Percentiles rank a stretch among this genome's conserved stretches.
Evolutionary conservation across 2,888 invertebrate species (phyloP).

Genomic region (Nezara viridula): DNA sequence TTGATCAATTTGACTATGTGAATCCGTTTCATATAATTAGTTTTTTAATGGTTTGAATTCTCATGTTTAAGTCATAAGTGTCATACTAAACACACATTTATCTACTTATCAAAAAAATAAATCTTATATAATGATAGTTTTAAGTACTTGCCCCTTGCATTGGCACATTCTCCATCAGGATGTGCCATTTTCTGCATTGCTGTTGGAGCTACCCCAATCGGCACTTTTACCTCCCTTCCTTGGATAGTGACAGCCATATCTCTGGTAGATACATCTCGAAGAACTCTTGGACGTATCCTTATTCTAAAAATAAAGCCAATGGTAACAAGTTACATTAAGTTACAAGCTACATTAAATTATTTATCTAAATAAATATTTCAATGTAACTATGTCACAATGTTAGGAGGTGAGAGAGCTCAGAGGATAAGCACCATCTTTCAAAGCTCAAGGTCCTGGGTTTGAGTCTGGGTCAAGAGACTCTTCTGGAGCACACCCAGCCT

Average conservation of each 20-base stretch:
- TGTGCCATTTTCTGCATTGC: constrained; percentile 95
- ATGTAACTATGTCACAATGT: too few species aligned
- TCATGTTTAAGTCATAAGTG: not conserved
- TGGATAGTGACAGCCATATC: constrained; percentile 76
- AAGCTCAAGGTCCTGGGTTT: too few species aligned
- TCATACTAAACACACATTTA: not conserved
- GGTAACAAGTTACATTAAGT: not conserved
- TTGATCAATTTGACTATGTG: not conserved
- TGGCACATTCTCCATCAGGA: constrained; percentile 88
- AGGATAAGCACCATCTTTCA: too few species aligned
- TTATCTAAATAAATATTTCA: not conserved
- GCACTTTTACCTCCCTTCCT: constrained; percentile 78
- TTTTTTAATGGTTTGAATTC: not conserved
- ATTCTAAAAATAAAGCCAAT: constrained; percentile 71
- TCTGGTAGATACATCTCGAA: constrained; percentile 80
- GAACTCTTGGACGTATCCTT: constrained; percentile 82
- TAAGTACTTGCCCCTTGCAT: constrained; percentile 76
- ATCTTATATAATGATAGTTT: not conserved
- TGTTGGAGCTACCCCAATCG: constrained; percentile 87
- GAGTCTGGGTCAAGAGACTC: too few species aligned
- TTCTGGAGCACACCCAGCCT: too few species aligned
- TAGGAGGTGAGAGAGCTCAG: too few species aligned
- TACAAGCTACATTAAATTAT: not conserved
- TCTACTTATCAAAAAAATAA: not conserved
- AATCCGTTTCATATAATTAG: not conserved